These are phyloP conservation scores for Leuciscus waleckii DNA, from an alignment of 2,797 vertebrate species.

Conservation along the genomic window DNA sequence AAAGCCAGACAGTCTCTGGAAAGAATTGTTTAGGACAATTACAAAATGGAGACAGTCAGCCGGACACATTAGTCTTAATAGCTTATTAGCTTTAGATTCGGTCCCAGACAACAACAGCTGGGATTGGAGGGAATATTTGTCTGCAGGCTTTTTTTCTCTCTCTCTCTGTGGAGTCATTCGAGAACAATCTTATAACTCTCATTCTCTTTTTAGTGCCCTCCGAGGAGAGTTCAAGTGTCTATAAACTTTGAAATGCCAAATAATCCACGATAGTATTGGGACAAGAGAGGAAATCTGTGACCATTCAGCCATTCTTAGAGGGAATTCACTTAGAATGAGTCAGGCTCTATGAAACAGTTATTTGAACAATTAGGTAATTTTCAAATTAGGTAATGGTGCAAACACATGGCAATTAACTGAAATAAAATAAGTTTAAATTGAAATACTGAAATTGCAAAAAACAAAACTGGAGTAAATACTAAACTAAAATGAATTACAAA, in stretches of 20 bases:
- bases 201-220: conserved; percentile 57
- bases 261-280: conserved; percentile 13
- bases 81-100: conserved; percentile 20
- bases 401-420: not conserved
- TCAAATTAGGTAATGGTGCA: not conserved
- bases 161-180: conserved; percentile 45
- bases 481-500: not conserved
- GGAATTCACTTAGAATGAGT: conserved; percentile 13
- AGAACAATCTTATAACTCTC: conserved; percentile 35
- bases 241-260: conserved; percentile 42
- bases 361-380: conserved; percentile 12
- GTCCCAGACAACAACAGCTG: conserved; percentile 10
- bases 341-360: not conserved
- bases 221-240: conserved; percentile 58
- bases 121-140: conserved; percentile 23
- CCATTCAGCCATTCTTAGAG: conserved; percentile 6
- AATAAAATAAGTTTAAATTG: not conserved
- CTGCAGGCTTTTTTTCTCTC: not conserved
- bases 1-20: conserved; percentile 9
- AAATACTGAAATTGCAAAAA: not conserved
- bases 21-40: conserved; percentile 11
- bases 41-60: conserved; percentile 29
- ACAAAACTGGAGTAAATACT: too few relatives aligned
- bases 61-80: conserved; percentile 37
- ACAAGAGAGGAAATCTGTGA: conserved; percentile 29